phyloP scores from a whole-genome alignment of 2,888 invertebrate species.

The Thyatira batis region DNA sequence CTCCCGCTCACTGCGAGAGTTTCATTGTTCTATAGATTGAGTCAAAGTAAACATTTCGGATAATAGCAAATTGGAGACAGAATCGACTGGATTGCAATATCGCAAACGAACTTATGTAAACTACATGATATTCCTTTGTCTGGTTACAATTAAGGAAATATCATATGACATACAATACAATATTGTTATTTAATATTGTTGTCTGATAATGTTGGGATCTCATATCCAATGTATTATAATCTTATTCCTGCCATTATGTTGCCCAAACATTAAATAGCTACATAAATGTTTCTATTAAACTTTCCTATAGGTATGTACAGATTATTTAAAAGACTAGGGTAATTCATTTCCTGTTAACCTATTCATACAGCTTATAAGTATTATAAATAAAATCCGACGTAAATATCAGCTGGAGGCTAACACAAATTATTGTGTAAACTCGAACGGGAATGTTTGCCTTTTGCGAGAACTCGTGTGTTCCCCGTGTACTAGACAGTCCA shows the following conservation, averaged over 20 bases:
- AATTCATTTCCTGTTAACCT: no score
- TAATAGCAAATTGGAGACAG: not conserved
- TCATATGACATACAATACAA: no score
- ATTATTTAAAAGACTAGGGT: no score
- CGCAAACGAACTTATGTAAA: not conserved
- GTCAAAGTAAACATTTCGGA: not conserved
- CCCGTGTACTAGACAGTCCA: not conserved
- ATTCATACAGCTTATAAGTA: no score
- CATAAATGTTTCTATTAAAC: no score
- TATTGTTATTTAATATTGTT: no score
- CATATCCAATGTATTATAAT: no score
- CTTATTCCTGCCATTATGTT: no score
- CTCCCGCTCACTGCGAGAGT: not conserved
- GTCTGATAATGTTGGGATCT: no score
- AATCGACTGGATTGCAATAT: not conserved
- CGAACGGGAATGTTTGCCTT: not conserved
- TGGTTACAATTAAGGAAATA: not conserved
- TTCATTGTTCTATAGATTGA: not conserved
- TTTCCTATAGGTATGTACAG: no score
- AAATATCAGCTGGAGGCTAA: not conserved
- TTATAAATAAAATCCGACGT: not conserved
- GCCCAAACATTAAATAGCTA: no score
- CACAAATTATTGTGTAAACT: not conserved
- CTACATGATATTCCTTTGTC: not conserved
- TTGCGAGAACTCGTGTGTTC: not conserved